Evolutionary conservation across 2,888 invertebrate genomes (phyloP), one percentile per base, ranked within the genome.

Genomic region (Toxonevra muliebris): DNA sequence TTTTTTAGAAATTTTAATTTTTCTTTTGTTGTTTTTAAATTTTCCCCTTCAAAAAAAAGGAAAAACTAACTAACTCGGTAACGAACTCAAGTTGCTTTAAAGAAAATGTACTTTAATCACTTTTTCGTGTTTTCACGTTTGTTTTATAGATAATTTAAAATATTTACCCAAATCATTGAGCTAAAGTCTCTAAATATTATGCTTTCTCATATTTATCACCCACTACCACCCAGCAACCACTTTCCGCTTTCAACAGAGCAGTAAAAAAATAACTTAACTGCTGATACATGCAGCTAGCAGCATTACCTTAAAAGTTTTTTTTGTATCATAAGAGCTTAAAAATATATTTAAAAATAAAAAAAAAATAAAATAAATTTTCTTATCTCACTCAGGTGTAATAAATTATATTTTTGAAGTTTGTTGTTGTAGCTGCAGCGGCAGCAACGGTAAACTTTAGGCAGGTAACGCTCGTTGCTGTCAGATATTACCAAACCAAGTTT

Each of bases 331-430:
- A 30, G 7, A 30, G 30, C 30, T 30, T 30, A 30, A 30, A 30
- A 30, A 30, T 30, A 30, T 30, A 59, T n/a, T n/a, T n/a, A n/a
- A 42, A 53, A 42, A 59, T 20, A 57, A 65, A 59, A 42, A 20
- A 0, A 7, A 41, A 17, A 40, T 45, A 45, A 48, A 30, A 55
- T 42, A 9, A 30, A 30, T 15, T 62, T 60, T 15, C 69, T 63
- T 63, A 69, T 60, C 62, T 66, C 69, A 60, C 69, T 69, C 69
- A 69, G 66, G 65, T 78, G 76, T 77, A 78, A 79, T 79, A 79
- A 79, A 79, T 79, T 77, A 76, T 80, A 77, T 74, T 77, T 76
- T 74, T 77, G 78, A 79, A 80, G 60, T 55, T 42, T 42, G 48
- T 12, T 30, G 3, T n/a, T 45, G 50, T 55, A n/a, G 19, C 57